phyloP scores from a whole-genome alignment of 2,797 vertebrate genomes.

The Melanotaenia boesemani region DNA sequence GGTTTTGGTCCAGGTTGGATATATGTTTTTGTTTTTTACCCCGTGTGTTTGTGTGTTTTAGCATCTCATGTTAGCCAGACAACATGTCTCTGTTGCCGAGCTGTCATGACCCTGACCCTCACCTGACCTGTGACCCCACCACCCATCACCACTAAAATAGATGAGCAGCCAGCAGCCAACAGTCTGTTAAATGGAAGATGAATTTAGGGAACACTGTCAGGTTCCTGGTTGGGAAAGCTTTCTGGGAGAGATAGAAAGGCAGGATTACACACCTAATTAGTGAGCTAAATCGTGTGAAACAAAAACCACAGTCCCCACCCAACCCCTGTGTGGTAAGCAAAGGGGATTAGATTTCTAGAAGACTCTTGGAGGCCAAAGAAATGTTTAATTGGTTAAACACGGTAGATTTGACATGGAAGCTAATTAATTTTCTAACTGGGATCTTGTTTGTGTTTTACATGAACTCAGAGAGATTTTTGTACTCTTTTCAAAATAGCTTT shows the following conservation, averaged over 20 bases:
- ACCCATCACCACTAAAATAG: conserved; percentile 29
- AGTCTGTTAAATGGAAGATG: neutral
- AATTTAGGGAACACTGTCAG: conserved; percentile 18
- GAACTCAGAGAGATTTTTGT: neutral
- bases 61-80: conserved; percentile 12
- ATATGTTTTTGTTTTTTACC: too few relatives aligned
- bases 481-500: neutral
- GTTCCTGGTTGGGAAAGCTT: conserved; percentile 25
- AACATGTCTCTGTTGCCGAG: conserved; percentile 15
- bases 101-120: conserved; percentile 25
- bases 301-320: conserved; percentile 29
- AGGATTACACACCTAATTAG: conserved; percentile 70
- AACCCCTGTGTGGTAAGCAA: conserved; percentile 4
- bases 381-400: conserved; percentile 28
- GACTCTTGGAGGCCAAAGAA: conserved; percentile 12
- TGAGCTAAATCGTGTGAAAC: conserved; percentile 52
- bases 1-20: too few relatives aligned
- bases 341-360: conserved; percentile 47
- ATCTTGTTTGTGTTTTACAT: conserved; percentile 6
- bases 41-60: neutral
- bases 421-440: conserved; percentile 34
- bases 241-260: conserved; percentile 41
- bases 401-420: conserved; percentile 29
- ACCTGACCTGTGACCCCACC: conserved; percentile 31
- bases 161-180: neutral